These are phyloP conservation scores for Parotia lawesii DNA, from an alignment of 2,113 vertebrate species.

Conservation along the genomic window DNA sequence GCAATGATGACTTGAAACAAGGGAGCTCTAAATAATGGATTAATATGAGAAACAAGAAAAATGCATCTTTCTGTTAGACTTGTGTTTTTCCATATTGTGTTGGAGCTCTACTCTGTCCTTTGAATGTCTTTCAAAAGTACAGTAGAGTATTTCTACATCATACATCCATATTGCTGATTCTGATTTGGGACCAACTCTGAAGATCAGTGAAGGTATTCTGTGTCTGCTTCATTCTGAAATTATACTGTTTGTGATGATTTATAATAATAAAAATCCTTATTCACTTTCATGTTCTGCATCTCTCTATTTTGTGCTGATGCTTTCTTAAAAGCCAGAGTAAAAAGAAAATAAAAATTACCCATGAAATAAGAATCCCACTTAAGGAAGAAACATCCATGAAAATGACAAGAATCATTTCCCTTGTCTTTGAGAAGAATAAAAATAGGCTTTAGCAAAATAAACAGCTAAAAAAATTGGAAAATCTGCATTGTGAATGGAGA, in stretches of 20 bases:
- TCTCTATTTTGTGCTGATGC: background rate
- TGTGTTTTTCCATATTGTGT: background rate
- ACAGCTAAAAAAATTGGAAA: background rate
- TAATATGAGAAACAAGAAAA: conserved; percentile 42
- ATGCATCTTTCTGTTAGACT: background rate
- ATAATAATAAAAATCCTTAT: background rate
- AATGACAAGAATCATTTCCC: background rate
- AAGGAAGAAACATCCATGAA: background rate
- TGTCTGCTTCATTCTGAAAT: background rate
- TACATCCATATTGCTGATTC: background rate
- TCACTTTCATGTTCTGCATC: background rate
- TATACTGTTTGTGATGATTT: background rate
- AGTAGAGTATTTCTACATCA: background rate
- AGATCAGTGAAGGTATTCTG: background rate
- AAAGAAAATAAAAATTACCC: background rate
- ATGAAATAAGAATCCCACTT: background rate
- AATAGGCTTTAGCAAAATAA: background rate
- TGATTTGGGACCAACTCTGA: background rate
- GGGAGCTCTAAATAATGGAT: conserved; percentile 54
- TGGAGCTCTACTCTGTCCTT: background rate
- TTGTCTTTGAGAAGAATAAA: background rate
- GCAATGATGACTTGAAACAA: conserved; percentile 29
- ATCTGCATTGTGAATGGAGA: background rate
- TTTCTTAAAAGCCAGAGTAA: background rate
- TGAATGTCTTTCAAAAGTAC: background rate